Evolutionary conservation across 2,888 invertebrate species (phyloP), one percentile per base, ranked within the genome.

Genomic region (Chromoteleia sp.): DNA sequence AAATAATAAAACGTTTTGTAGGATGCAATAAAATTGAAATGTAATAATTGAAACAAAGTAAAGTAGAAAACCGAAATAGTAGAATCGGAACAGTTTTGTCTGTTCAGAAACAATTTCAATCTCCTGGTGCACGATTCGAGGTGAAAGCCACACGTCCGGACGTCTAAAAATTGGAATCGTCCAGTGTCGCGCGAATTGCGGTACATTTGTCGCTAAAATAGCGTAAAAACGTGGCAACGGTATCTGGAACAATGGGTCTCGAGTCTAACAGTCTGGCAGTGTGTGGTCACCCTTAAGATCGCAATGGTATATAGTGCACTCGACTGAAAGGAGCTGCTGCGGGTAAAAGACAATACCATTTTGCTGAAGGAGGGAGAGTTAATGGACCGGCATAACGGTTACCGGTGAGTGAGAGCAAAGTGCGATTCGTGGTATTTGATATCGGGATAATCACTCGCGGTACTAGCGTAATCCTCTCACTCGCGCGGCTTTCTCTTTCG

Each of bases 351-450:
- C 84, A 84, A 84, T 84, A 83, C 81, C 81, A 81, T 81, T 83
- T 84, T 83, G 77, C 52, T 77, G 74, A 76, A 81, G 84, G 79
- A 79, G 81, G 83, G 79, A 81, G 81, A 83, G 84, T 84, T 85
- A 84, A 85, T 84, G 86, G 84, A 85, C 83, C 83, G 80, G 84
- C 82, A 81, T 84, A 84, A 84, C 84, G 84, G 84, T 84, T 78
- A 68, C 82, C 63, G 79, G 80, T 58, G 85, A 75, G 76, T 76
- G 76, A 84, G 84, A 84, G 87, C 88, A 89, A 90, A 91, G 90
- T 91, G 91, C 91, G 88, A 89, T 91, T 89, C 89, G 89, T 90
- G 91, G 89, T 91, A 91, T 91, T 91, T 88, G 91, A 91, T 91
- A 91, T 90, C 91, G 87, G 89, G 89, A 89, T 90, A 91, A 91